Conservation (phyloP, 2,113 vertebrate species). For the Myodes glareolus region DNA sequence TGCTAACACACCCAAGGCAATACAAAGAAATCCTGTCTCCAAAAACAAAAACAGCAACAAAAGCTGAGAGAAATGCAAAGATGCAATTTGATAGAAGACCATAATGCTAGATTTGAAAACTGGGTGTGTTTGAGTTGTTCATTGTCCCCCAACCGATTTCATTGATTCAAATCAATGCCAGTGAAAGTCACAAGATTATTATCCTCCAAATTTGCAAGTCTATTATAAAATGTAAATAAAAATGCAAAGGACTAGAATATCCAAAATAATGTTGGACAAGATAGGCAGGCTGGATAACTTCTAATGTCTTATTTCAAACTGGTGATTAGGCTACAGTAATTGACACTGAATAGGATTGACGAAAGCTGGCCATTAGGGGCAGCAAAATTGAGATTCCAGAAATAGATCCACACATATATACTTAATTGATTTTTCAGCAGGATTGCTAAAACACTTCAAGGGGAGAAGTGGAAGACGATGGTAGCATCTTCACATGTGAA, state of each 20-base stretch:
- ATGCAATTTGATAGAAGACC: neutral
- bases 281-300: neutral
- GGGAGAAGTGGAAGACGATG: neutral
- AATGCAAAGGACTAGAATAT: neutral
- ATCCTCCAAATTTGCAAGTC: neutral
- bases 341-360: neutral
- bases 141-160: neutral
- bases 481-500: neutral
- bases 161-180: neutral
- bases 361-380: neutral
- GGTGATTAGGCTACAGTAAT: neutral
- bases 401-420: neutral
- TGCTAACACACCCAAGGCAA: neutral
- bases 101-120: neutral
- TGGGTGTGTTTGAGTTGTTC: neutral
- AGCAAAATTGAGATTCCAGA: neutral
- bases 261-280: slow-evolving; percentile 5
- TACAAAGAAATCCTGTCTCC: neutral
- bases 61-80: neutral
- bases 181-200: neutral
- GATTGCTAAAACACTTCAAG: neutral
- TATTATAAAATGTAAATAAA: slow-evolving; percentile 22
- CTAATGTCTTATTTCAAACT: slow-evolving; percentile 34
- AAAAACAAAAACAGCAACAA: neutral
- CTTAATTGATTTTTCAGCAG: neutral